These are phyloP conservation scores for Thamnophis elegans DNA, from an alignment of 2,797 vertebrate species.

Conservation along the genomic window DNA sequence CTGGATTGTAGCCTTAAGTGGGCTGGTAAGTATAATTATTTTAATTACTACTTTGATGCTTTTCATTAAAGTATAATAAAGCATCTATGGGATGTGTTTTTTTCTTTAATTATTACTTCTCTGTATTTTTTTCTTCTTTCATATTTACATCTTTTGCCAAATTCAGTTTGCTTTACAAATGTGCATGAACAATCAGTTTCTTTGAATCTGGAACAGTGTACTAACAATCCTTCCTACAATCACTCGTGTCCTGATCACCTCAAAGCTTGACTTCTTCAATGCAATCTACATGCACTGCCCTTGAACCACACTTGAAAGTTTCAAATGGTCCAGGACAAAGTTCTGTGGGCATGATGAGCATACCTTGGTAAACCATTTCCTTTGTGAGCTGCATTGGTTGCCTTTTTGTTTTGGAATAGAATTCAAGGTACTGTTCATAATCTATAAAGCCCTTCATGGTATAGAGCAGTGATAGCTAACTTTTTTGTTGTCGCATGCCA, in stretches of 20 bases:
- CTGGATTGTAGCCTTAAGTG: slow-evolving; percentile 93
- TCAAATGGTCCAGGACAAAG: not conserved
- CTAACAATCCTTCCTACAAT: not conserved
- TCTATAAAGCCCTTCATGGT: not conserved
- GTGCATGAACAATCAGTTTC: not conserved
- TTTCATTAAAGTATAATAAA: slow-evolving; percentile 15
- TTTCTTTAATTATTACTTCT: not conserved
- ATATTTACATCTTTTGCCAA: not conserved
- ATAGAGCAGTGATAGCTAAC: not conserved
- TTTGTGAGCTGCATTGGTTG: not conserved
- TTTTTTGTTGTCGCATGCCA: too few relatives aligned
- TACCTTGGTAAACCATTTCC: not conserved
- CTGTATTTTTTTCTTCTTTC: not conserved
- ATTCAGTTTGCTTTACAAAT: not conserved
- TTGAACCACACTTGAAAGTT: not conserved
- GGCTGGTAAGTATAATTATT: slow-evolving; percentile 83
- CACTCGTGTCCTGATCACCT: not conserved
- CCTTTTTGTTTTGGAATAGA: not conserved
- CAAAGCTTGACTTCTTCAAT: not conserved
- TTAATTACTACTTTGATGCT: not conserved
- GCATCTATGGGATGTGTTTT: not conserved
- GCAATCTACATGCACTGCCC: not conserved
- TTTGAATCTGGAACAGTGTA: not conserved
- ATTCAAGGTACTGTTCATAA: not conserved
- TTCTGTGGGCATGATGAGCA: not conserved